phyloP scores from a whole-genome alignment of 2,113 vertebrate species.

The Cavia porcellus region DNA sequence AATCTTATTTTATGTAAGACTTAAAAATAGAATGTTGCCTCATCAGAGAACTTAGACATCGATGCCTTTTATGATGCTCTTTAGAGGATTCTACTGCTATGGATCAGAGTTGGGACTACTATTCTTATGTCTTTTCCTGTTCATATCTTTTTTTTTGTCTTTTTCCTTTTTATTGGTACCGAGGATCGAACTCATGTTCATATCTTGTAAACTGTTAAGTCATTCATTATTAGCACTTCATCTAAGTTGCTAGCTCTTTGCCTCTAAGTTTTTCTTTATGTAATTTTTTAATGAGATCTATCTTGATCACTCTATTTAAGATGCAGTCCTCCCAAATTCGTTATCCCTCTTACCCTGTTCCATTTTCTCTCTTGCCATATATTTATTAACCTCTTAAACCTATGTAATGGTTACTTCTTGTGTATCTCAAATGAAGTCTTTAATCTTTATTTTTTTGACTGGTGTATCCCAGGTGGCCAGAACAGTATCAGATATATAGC shows the following conservation, averaged over 20 bases:
- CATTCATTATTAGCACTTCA: conserved; percentile 9
- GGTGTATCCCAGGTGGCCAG: not conserved
- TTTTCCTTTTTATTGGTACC: too few species aligned
- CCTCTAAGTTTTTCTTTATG: not conserved
- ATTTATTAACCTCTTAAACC: not conserved
- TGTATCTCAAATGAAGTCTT: not conserved
- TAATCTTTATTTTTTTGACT: conserved; percentile 50
- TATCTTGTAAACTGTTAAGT: conserved; percentile 19
- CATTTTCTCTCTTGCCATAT: not conserved
- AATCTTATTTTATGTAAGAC: conserved; percentile 50
- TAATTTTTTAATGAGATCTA: not conserved
- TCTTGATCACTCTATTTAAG: not conserved
- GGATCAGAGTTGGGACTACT: not conserved
- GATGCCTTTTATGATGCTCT: conserved; percentile 38
- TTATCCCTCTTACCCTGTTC: not conserved
- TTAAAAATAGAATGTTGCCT: conserved; percentile 17
- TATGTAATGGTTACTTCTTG: not conserved
- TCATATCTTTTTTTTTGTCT: too few species aligned
- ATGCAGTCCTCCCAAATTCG: not conserved
- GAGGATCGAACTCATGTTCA: too few species aligned
- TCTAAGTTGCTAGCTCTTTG: not conserved
- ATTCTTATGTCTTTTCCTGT: conserved; percentile 35
- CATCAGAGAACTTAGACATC: conserved; percentile 45
- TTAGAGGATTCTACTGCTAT: conserved; percentile 29
- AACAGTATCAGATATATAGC: not conserved